phyloP scores from a whole-genome alignment of 2,797 vertebrate species.

The Melanotaenia parkinsoni region DNA sequence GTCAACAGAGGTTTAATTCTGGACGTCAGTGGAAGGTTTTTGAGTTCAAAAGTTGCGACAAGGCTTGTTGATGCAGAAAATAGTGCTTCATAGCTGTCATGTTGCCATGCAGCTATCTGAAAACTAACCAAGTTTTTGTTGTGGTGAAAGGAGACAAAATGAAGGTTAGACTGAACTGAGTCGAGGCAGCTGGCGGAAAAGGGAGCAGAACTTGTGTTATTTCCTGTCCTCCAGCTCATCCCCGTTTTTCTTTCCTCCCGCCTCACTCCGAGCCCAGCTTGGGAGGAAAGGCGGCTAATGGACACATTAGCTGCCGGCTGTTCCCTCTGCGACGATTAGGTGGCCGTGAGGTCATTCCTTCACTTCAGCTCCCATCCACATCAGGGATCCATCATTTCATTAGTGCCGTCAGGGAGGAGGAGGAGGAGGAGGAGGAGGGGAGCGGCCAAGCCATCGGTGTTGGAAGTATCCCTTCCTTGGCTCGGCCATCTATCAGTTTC shows the following conservation, averaged over 20 bases:
- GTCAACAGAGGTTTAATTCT: conserved; percentile 1
- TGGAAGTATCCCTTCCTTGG: conserved; percentile 1
- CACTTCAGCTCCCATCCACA: conserved; percentile 70
- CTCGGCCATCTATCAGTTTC: conserved; percentile 26
- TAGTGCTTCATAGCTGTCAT: too few relatives aligned
- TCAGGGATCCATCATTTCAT: conserved; percentile 78
- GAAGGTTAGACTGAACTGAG: neutral
- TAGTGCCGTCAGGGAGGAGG: conserved; percentile 39
- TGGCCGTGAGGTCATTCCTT: conserved; percentile 79
- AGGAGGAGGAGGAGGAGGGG: neutral
- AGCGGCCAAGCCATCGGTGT: neutral
- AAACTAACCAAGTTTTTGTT: too few relatives aligned
- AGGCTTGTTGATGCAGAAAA: neutral
- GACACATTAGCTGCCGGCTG: conserved; percentile 70
- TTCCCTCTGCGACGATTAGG: conserved; percentile 72
- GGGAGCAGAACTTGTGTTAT: neutral
- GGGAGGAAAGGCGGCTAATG: conserved; percentile 64
- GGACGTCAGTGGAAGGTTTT: neutral
- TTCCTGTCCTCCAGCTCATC: conserved; percentile 44
- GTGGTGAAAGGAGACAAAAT: neutral
- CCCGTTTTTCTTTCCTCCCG: neutral
- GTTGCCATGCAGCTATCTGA: too few relatives aligned
- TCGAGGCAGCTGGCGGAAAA: neutral
- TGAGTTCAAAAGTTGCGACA: neutral
- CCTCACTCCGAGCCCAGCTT: conserved; percentile 32